Evolutionary conservation across 1,140 invertebrate genomes (phyloP).

Genomic region (Drosophila sulfurigaster): DNA sequence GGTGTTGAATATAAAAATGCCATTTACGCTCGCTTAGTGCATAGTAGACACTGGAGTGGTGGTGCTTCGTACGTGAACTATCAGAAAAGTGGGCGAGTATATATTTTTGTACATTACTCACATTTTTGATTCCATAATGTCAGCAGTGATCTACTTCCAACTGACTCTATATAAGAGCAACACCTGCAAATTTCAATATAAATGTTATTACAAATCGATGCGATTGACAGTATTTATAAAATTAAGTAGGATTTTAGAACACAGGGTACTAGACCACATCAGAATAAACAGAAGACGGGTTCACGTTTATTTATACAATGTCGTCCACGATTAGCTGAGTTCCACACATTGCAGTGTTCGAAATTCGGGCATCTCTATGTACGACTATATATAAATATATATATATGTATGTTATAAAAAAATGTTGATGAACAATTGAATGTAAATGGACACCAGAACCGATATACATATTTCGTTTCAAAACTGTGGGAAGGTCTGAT

Average conservation of each 20-base stretch:
- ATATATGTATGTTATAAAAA: not conserved
- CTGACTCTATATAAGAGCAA: not conserved
- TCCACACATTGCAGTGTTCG: not conserved
- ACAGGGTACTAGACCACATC: not conserved
- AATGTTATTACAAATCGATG: not conserved
- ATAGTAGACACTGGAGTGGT: too few relatives aligned
- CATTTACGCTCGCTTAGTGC: too few relatives aligned
- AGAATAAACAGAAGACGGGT: not conserved
- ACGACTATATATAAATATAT: not conserved
- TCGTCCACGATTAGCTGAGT: not conserved
- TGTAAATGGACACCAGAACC: too few relatives aligned
- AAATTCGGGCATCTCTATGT: not conserved
- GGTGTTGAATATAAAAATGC: too few relatives aligned
- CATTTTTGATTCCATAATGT: constrained; percentile 40
- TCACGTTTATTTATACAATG: not conserved
- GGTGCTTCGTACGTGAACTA: too few relatives aligned
- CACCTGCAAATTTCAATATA: too few relatives aligned
- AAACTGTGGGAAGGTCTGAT: too few relatives aligned
- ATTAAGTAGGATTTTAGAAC: not conserved
- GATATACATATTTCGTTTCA: too few relatives aligned
- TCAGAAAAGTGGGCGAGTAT: not conserved
- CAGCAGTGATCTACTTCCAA: not conserved
- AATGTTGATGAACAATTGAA: too few relatives aligned
- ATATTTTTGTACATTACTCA: constrained; percentile 17
- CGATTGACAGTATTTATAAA: not conserved